A percentile compares a stretch with the other conserved stretches of the same genome.
phyloP scores from a whole-genome alignment of 2,888 invertebrate genomes.

The Drosophila macrothrix region DNA sequence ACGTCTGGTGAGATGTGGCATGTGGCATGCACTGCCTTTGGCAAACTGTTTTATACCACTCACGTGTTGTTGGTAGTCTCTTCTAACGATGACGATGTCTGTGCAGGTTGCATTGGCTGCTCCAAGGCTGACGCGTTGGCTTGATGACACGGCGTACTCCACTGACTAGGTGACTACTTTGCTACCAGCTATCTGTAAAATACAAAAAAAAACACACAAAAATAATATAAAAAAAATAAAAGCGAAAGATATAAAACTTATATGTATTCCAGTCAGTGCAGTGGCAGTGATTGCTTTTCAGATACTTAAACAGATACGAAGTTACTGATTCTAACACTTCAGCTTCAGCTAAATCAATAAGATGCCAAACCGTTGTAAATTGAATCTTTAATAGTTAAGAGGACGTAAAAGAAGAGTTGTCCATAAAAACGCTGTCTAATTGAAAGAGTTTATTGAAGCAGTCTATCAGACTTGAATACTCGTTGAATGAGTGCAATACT shows the following conservation, averaged over 20 bases:
- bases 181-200: slow-evolving; percentile 34
- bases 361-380: slow-evolving; percentile 4
- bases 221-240: not conserved
- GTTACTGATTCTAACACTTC: slow-evolving; percentile 18
- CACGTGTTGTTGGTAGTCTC: slow-evolving; percentile 69
- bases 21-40: slow-evolving; percentile 13
- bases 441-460: not conserved
- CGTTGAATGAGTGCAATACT: not conserved
- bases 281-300: slow-evolving; percentile 38
- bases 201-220: not conserved
- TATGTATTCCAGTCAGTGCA: slow-evolving; percentile 24
- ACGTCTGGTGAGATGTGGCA: slow-evolving; percentile 25
- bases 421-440: not conserved
- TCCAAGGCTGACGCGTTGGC: slow-evolving; percentile 48
- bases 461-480: not conserved
- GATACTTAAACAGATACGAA: slow-evolving; percentile 31
- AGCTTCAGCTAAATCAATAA: slow-evolving; percentile 26
- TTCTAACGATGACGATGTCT: slow-evolving; percentile 65
- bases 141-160: slow-evolving; percentile 7
- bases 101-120: slow-evolving; percentile 75
- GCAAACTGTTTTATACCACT: slow-evolving; percentile 38
- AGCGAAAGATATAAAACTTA: not conserved
- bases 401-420: not conserved
- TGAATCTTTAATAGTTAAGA: slow-evolving; percentile 8
- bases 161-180: slow-evolving; percentile 29